Evolutionary conservation across 2,888 invertebrate genomes (phyloP), one percentile per base, ranked within the genome.

Genomic region (Oxystoma pomonae): DNA sequence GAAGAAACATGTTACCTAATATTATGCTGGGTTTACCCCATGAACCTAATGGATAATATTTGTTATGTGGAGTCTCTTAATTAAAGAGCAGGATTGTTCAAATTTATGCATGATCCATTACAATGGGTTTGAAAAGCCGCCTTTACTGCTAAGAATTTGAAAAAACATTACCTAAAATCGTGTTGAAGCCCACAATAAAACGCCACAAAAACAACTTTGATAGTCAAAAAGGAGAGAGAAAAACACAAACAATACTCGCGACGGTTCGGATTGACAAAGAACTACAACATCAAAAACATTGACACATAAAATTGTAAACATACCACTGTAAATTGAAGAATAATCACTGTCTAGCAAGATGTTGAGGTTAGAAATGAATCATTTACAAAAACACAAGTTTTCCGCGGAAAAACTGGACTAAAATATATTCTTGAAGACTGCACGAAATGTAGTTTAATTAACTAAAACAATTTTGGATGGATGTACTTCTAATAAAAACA

Each of bases 311-410:
- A 65, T 63, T 64, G 55, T 57, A 51, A 65, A 67, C 67, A 67
- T 67, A 67, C 67, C 67, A 67, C 67, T 67, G 62, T 62, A 61
- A 67, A 65, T 59, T 66, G 58, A 64, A 60, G 57, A 67, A 67
- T 62, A 64, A 55, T 67, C 68, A 71, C 70, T 60, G 65, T 64
- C 65, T 69, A 61, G n/a, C 69, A 66, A 67, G 65, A 67, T 67
- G 71, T 69, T 69, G 69, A 72, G 72, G 72, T 72, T 72, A 72
- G 72, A 69, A 71, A 70, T 69, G 59, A 53, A 53, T 53, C 16
- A 16, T 17, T 12, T 35, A n/a, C 35, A 7, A 35, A 35, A 35
- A 35, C 35, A 35, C 35, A 35, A 35, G 35, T 35, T 35, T 35
- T 35, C 35, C 5, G 5, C 5, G 3, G 3, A 35, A 35, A 35